phyloP scores from a whole-genome alignment of 1,140 invertebrate genomes.

The Geopemphigus sp. region DNA sequence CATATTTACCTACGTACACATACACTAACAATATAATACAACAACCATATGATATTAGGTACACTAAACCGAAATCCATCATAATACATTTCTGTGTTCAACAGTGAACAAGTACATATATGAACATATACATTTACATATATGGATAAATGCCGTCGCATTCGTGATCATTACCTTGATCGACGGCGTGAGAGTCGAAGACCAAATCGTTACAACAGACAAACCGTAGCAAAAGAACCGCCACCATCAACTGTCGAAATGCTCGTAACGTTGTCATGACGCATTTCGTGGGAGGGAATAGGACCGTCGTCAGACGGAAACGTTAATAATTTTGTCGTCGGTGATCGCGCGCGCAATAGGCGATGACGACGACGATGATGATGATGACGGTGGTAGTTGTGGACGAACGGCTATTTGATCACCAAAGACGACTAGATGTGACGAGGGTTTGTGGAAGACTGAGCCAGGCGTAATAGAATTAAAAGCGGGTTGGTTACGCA shows the following conservation, averaged over 20 bases:
- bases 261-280: background rate
- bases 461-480: slow-evolving; percentile 41
- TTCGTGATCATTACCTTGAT: slow-evolving; percentile 6
- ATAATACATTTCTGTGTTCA: too few relatives aligned
- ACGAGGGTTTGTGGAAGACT: slow-evolving; percentile 33
- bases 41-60: too few relatives aligned
- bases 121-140: too few relatives aligned
- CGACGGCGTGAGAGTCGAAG: slow-evolving; percentile 16
- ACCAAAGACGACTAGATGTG: background rate
- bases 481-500: slow-evolving; percentile 13
- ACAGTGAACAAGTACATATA: background rate
- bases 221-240: background rate
- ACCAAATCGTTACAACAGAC: background rate
- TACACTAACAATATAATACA: background rate
- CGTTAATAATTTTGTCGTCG: too few relatives aligned
- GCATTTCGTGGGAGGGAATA: background rate
- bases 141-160: too few relatives aligned
- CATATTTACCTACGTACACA: background rate
- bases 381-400: too few relatives aligned
- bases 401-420: too few relatives aligned
- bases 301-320: too few relatives aligned
- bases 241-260: too few relatives aligned
- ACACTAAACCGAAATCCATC: too few relatives aligned
- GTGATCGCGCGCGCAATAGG: background rate
- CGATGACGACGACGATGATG: background rate